A percentile compares a stretch with the other conserved stretches of the same genome.
phyloP scores from a whole-genome alignment of 2,888 invertebrate species.

The Eristalis intricaria region DNA sequence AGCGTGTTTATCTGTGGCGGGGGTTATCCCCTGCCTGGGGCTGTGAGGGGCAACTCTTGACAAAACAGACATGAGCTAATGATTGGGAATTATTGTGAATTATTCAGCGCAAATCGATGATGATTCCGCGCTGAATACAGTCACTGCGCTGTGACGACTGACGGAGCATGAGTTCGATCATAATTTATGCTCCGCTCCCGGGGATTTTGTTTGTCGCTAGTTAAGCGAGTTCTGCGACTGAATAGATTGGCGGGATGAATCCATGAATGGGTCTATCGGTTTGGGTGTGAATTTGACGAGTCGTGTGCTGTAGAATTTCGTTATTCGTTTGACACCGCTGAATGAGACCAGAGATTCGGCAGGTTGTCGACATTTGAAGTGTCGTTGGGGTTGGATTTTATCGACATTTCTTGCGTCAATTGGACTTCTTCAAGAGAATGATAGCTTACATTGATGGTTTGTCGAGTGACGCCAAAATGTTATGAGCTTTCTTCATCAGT shows the following conservation, averaged over 20 bases:
- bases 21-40: neutral
- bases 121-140: neutral
- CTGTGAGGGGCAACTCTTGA: neutral
- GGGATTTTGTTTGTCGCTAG: neutral
- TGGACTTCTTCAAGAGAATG: too few relatives aligned
- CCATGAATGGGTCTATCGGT: neutral
- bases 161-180: neutral
- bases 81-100: neutral
- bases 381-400: too few relatives aligned
- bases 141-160: neutral
- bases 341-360: too few relatives aligned
- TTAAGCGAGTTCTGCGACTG: neutral
- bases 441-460: too few relatives aligned
- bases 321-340: neutral
- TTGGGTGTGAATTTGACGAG: neutral
- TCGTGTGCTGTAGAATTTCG: neutral
- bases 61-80: conserved; percentile 1
- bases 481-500: too few relatives aligned
- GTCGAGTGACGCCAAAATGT: too few relatives aligned
- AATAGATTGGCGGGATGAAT: neutral
- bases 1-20: neutral
- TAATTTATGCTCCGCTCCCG: neutral
- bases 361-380: too few relatives aligned
- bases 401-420: too few relatives aligned
- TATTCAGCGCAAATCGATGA: conserved; percentile 1